Percentiles rank a stretch among this genome's conserved stretches.
phyloP scores from a whole-genome alignment of 1,140 invertebrate species.

The Heterodera carotae region DNA sequence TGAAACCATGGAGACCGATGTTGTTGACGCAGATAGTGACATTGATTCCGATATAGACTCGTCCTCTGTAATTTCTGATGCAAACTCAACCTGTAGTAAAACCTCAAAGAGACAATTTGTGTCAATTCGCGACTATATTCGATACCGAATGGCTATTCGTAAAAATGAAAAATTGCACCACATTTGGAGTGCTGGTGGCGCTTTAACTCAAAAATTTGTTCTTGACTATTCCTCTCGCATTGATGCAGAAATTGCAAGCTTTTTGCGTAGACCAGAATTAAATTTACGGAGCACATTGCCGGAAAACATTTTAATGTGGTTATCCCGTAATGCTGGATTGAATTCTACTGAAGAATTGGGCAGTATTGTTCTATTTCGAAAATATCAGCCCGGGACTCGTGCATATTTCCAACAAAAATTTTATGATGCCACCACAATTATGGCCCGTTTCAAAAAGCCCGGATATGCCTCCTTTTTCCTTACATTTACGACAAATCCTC shows the following conservation, averaged over 20 bases:
- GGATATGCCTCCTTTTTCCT: too few relatives aligned
- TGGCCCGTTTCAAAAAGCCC: too few relatives aligned
- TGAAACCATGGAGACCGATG: not conserved
- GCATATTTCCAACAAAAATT: slow-evolving; percentile 6
- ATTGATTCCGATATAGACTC: not conserved
- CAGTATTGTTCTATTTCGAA: too few relatives aligned
- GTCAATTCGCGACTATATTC: not conserved
- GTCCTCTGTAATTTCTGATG: not conserved
- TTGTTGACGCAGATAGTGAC: too few relatives aligned
- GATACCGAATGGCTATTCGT: not conserved
- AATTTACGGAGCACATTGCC: not conserved
- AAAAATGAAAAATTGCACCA: not conserved
- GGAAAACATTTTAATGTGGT: not conserved
- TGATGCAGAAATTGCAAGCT: not conserved
- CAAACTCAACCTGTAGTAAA: too few relatives aligned
- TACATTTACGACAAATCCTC: too few relatives aligned
- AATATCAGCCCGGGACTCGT: not conserved
- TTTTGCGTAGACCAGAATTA: not conserved
- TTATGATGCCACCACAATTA: too few relatives aligned
- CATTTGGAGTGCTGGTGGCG: not conserved
- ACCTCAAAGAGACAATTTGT: not conserved
- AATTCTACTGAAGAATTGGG: not conserved
- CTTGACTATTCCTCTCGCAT: not conserved
- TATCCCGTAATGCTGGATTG: not conserved
- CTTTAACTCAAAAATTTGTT: not conserved